Evolutionary conservation across 1,140 invertebrate species (phyloP).

Genomic region (Antheraea mylitta): DNA sequence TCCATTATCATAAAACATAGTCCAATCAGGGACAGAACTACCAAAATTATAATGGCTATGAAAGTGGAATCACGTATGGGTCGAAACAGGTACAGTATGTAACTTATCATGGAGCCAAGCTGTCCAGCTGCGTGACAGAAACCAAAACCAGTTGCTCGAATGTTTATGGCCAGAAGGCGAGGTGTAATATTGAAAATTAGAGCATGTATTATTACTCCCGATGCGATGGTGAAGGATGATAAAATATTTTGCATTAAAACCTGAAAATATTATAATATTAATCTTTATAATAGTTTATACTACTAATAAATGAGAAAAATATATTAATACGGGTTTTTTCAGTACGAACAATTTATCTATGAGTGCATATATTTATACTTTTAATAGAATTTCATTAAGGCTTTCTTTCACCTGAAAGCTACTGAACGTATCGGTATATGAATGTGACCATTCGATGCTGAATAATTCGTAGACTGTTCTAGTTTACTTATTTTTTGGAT

Average conservation of each 20-base stretch:
- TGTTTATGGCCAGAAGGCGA: slow-evolving; percentile 53
- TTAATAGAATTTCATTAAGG: no score
- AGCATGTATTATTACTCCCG: slow-evolving; percentile 41
- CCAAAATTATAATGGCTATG: slow-evolving; percentile 30
- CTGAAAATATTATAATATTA: slow-evolving; percentile 35
- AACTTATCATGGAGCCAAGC: slow-evolving; percentile 52
- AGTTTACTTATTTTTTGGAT: no score
- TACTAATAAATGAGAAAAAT: no score
- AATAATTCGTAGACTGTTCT: no score
- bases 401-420: no score
- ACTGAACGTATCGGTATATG: no score
- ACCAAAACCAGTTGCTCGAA: slow-evolving; percentile 53
- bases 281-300: neutral
- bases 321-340: no score
- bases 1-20: slow-evolving; percentile 46
- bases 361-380: no score
- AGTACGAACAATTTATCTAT: no score
- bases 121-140: slow-evolving; percentile 54
- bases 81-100: slow-evolving; percentile 39
- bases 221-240: slow-evolving; percentile 40
- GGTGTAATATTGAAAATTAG: slow-evolving; percentile 57
- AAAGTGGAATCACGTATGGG: slow-evolving; percentile 29
- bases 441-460: no score
- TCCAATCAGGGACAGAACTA: slow-evolving; percentile 32
- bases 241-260: slow-evolving; percentile 26